Percentiles rank a stretch among this genome's conserved stretches.
Evolutionary conservation across 2,888 invertebrate genomes (phyloP).

Genomic region (Drosophila anceps): DNA sequence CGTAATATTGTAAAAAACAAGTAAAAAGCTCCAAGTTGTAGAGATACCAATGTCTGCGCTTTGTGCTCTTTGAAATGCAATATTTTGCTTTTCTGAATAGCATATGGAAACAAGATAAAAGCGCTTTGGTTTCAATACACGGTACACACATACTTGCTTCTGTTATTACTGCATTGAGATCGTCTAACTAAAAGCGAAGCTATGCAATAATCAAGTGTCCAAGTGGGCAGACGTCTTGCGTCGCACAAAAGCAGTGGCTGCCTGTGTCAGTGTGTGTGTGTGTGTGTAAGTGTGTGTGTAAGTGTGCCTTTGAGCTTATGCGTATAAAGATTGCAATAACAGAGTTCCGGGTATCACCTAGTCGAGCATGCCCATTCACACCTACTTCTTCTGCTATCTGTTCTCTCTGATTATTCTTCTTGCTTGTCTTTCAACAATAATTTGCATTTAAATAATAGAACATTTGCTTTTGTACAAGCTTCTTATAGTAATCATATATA

Average conservation of each 20-base stretch:
- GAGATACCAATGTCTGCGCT: too few species aligned
- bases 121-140: neutral
- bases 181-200: neutral
- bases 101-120: neutral
- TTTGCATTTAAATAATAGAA: slow-evolving; percentile 10
- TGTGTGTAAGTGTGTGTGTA: neutral
- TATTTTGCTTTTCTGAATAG: neutral
- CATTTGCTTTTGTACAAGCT: neutral
- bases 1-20: too few species aligned
- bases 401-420: neutral
- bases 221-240: too few species aligned
- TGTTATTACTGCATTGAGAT: neutral
- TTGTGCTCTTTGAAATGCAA: too few species aligned
- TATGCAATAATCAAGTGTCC: neutral
- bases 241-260: neutral
- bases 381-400: neutral
- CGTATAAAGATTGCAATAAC: neutral
- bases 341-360: neutral
- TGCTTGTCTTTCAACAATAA: slow-evolving; percentile 1
- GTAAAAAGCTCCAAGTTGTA: too few species aligned
- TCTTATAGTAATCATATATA: slow-evolving; percentile 2
- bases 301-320: neutral
- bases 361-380: neutral
- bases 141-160: too few species aligned
- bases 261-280: neutral